Evolutionary conservation across 2,113 vertebrate species (phyloP).

Genomic region (Anseranas semipalmata): DNA sequence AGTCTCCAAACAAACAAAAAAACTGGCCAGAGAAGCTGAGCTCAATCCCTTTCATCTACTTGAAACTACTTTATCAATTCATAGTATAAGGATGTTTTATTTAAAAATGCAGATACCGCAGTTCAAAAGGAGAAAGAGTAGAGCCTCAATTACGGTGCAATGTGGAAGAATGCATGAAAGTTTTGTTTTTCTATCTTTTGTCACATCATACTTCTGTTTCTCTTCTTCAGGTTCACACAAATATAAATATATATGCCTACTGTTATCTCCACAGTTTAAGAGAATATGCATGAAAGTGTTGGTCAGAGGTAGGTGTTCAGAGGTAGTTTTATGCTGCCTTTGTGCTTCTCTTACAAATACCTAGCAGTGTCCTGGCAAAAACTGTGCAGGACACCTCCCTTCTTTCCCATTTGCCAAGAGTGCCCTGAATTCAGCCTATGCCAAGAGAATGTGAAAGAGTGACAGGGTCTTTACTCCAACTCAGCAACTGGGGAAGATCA

Average conservation of each 20-base stretch:
- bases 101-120: not conserved
- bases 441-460: not conserved
- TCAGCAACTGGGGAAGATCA: not conserved
- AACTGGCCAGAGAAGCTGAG: fast-evolving
- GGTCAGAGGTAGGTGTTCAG: not conserved
- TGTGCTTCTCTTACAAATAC: not conserved
- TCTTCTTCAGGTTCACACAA: not conserved
- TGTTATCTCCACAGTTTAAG: not conserved
- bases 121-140: not conserved
- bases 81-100: not conserved
- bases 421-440: not conserved
- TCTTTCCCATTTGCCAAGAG: not conserved
- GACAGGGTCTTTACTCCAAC: not conserved
- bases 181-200: not conserved
- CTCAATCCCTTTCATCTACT: not conserved
- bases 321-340: not conserved
- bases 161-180: not conserved
- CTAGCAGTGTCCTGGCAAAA: not conserved
- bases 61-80: not conserved
- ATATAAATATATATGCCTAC: not conserved
- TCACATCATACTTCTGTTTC: not conserved
- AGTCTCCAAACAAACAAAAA: not conserved
- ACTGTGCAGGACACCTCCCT: fast-evolving
- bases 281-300: not conserved
- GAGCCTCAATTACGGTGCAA: not conserved